A percentile compares a stretch with the other conserved stretches of the same genome.
Conservation (phyloP, 2,888 invertebrate species). For the Acrobasis suavella region DNA sequence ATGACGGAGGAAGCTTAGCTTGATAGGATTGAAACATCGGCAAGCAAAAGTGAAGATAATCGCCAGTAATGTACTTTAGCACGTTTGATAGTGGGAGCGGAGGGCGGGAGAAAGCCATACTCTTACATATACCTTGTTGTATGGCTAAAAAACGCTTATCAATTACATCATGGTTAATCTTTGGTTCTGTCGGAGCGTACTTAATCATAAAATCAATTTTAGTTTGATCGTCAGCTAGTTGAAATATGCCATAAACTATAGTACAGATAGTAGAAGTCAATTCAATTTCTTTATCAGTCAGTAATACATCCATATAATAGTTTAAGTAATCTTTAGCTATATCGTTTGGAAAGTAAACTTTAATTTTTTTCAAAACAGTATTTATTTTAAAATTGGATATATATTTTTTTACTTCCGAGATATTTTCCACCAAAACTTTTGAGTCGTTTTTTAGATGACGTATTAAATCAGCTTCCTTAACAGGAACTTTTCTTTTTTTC, state of each 20-base stretch:
- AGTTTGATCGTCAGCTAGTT: constrained; percentile 41
- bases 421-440: constrained; percentile 30
- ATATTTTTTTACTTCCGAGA: constrained; percentile 30
- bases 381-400: constrained; percentile 35
- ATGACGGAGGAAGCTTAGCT: constrained; percentile 40
- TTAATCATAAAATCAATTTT: constrained; percentile 46
- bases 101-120: constrained; percentile 44
- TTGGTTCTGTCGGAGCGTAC: constrained; percentile 44
- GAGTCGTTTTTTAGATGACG: constrained; percentile 40
- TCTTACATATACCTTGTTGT: constrained; percentile 49
- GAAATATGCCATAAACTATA: constrained; percentile 47
- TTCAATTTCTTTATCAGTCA: constrained; percentile 12
- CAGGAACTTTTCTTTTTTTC: constrained; percentile 19
- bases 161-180: constrained; percentile 46
- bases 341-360: constrained; percentile 54
- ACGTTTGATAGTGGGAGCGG: constrained; percentile 41
- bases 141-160: constrained; percentile 38
- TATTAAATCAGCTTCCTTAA: constrained; percentile 34
- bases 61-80: constrained; percentile 45
- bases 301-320: constrained; percentile 36
- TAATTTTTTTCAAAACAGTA: constrained; percentile 48
- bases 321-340: constrained; percentile 43
- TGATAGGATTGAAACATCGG: constrained; percentile 45
- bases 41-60: constrained; percentile 47
- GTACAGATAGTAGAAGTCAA: background rate